A percentile compares a stretch with the other conserved stretches of the same genome.
These are phyloP conservation scores for Leptatherina wallacei DNA, from an alignment of 2,797 vertebrate genomes.

Conservation along the genomic window DNA sequence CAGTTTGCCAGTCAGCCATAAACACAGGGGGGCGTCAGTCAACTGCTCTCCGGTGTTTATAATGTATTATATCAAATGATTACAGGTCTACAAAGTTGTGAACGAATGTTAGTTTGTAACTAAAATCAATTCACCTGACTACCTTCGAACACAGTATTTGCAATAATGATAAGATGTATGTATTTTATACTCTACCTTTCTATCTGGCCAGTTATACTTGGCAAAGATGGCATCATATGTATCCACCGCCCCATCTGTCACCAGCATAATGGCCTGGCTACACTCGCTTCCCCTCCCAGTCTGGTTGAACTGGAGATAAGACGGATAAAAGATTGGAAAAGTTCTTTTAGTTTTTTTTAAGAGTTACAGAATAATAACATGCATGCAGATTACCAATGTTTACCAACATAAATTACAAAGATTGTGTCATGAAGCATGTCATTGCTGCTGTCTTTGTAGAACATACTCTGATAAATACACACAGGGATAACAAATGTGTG, in stretches of 20 bases:
- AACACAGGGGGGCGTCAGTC: background rate
- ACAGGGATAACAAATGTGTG: background rate
- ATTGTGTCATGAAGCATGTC: conserved; percentile 3
- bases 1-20: conserved; percentile 7
- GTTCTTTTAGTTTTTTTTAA: too few species aligned
- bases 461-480: background rate
- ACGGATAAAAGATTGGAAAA: conserved; percentile 9
- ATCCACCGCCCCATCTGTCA: conserved; percentile 97
- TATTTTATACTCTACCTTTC: conserved; percentile 87
- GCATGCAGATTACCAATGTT: background rate
- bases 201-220: conserved; percentile 97
- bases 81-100: conserved; percentile 11
- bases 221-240: conserved; percentile 96
- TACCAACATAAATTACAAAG: background rate
- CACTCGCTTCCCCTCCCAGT: conserved; percentile 96
- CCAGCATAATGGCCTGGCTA: conserved; percentile 98
- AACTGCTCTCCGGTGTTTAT: background rate
- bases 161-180: conserved; percentile 25
- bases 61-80: conserved; percentile 1
- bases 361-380: conserved; percentile 8
- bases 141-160: background rate
- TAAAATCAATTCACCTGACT: conserved; percentile 12
- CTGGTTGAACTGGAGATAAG: conserved; percentile 89
- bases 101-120: conserved; percentile 19
- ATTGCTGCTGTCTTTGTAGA: background rate